Base-by-base conservation (phyloP, 2,888 invertebrate genomes). In the Drosophila merina region DNA sequence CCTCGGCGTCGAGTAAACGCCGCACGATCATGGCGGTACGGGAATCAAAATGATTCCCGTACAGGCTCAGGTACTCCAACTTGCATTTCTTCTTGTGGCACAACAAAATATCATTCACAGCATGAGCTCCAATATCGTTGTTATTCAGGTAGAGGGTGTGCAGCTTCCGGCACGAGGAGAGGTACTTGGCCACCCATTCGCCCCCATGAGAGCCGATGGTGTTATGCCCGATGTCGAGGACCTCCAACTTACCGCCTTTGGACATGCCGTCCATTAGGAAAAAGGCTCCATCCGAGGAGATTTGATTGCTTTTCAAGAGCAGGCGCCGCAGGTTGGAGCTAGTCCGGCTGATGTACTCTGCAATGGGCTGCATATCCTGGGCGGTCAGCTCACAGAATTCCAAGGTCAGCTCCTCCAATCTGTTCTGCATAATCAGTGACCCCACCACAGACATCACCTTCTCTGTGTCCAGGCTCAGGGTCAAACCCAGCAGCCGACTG, bases 161-260 rank as follows among this genome's bases (percentile, higher is more conserved):
- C 20, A 91, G 69, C 58, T 69, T 73, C n/a, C 25, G 57, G 33
- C 90, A 86, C 2, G 79, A 73, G 40, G 79, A 78, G 7, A 90
- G 57, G 33, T 86, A 84, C 38, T 79, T 86, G 9, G 90, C 88
- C 25, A 92, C 75, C 48, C 86, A 74, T n/a, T 86, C 79, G 10
- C 90, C 92, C 25, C 92, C 92, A 59, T 87, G 85, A 0, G 75
- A 59, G 0, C 90, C 89, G 55, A 92, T 71, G 4, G 75, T 50
- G 45, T 91, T 91, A 38, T 80, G 57, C 7, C 88, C 84, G 3
- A 91, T 73, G 50, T 91, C 84, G 3, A 92, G 75, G 12, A 76
- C 57, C 2, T 83, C 75, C 12, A 92, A 51, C 0, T 49, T 70
- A 0, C 72, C 76, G 3, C 84, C 82, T 0, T 31, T 36, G 0